Evolutionary conservation across 2,888 invertebrate species (phyloP), one percentile per base, ranked within the genome.

Genomic region (Mylabris sibirica): DNA sequence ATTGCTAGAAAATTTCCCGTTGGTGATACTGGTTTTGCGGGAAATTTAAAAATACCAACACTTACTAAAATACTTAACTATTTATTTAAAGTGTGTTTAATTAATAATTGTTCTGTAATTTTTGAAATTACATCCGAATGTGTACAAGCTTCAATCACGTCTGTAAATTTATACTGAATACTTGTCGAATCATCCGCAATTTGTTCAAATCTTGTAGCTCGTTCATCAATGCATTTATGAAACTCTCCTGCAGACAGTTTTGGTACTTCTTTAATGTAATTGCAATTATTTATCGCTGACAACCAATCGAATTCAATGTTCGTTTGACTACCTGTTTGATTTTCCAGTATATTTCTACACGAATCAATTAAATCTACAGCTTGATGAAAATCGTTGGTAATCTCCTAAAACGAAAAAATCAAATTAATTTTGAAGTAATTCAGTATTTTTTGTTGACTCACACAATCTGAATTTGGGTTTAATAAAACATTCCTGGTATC

Each of bases 391-490:
- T 63, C 53, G 57, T 22, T 67, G 17, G 70, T 59, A 64, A 76
- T 67, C 41, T 68, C 69, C 75, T 77, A 71, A 75, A 75, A 30
- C 30, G 3, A 30, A 8, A 41, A 14, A 61, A 62, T 35, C 30
- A 67, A 41, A 26, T 44, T 35, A 72, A 3, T 53, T 20, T 53
- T 26, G 20, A n/a, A 26, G 59, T 24, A 35, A 41, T 38, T 8
- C 44, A 14, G 22, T 4, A 65, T 5, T 38, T 44, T 44, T 41
- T 63, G 14, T 26, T 12, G 62, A 59, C 59, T 66, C 65, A 78
- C 77, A 53, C 78, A 60, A 60, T 90, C 89, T 85, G 91, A 91
- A 84, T 91, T 92, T 38, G 92, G 92, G 85, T 92, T 92, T 35
- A 93, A 83, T 63, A 92, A 79, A 64, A 86, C 82, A 59, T 85